These are phyloP conservation scores for Tenthredo amoena DNA, from an alignment of 2,888 invertebrate species.

Conservation along the genomic window DNA sequence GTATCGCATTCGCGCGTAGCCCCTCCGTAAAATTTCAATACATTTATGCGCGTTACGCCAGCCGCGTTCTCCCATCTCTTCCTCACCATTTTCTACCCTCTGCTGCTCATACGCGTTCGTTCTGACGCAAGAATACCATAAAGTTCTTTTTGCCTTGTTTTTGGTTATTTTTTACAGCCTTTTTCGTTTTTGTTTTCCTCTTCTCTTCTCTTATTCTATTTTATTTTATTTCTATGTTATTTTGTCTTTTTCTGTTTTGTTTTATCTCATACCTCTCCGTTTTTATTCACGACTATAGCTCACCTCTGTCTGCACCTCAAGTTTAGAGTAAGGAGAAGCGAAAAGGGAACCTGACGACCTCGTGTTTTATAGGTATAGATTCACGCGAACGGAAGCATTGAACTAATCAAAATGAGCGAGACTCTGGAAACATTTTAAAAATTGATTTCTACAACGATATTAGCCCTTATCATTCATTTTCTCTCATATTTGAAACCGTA, in stretches of 20 bases:
- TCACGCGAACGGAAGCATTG: background rate
- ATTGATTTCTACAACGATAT: background rate
- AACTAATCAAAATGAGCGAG: background rate
- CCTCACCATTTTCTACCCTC: constrained; percentile 40
- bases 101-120: constrained; percentile 40
- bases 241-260: constrained; percentile 9
- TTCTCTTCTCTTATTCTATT: background rate
- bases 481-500: background rate
- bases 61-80: constrained; percentile 22
- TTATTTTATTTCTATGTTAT: background rate
- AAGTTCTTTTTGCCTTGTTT: constrained; percentile 29
- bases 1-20: constrained; percentile 38
- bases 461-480: background rate
- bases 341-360: constrained; percentile 5
- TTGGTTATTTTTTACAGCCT: constrained; percentile 32
- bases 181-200: background rate
- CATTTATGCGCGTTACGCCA: constrained; percentile 41
- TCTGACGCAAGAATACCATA: constrained; percentile 40
- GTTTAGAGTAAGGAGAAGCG: background rate
- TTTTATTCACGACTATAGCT: constrained; percentile 8
- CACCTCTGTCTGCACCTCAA: constrained; percentile 13
- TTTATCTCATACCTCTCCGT: constrained; percentile 20
- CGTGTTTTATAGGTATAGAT: constrained; percentile 10
- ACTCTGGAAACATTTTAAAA: background rate
- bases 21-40: constrained; percentile 37